Evolutionary conservation across 2,797 vertebrate species (phyloP).

Genomic region (Cyclura pinguis): DNA sequence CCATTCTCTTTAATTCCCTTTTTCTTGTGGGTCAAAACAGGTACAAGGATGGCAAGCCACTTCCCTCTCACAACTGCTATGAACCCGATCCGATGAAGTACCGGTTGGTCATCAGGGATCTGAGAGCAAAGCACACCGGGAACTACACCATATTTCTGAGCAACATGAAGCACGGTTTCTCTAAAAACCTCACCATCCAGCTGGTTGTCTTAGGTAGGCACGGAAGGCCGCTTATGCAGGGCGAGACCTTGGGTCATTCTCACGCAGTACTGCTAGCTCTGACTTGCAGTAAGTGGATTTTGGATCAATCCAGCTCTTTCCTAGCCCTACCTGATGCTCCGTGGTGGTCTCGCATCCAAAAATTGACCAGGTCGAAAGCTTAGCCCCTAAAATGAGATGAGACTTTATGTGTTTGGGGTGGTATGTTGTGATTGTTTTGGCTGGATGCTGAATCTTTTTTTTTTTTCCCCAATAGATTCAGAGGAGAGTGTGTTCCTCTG

Average conservation of each 20-base stretch:
- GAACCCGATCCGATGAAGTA: conserved; percentile 71
- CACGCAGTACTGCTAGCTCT: too few species aligned
- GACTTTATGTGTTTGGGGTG: too few species aligned
- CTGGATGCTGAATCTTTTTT: conserved; percentile 27
- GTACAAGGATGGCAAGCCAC: conserved; percentile 87
- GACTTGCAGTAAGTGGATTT: too few species aligned
- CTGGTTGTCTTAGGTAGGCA: conserved; percentile 85
- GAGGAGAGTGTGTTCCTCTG: background rate
- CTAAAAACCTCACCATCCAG: conserved; percentile 86
- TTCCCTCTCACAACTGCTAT: conserved; percentile 84
- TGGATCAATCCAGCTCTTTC: too few species aligned
- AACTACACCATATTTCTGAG: conserved; percentile 86
- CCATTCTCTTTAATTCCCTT: background rate
- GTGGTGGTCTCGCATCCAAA: too few species aligned
- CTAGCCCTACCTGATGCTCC: too few species aligned
- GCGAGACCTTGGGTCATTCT: too few species aligned
- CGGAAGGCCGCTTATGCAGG: fast-evolving
- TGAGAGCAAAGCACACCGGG: conserved; percentile 84
- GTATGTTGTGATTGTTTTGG: background rate
- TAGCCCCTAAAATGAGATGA: too few species aligned
- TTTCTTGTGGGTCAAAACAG: conserved; percentile 71
- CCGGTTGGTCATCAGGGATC: conserved; percentile 82
- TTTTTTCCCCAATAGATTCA: background rate
- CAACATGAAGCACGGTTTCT: conserved; percentile 77
- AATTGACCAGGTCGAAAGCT: too few species aligned